phyloP scores from a whole-genome alignment of 2,888 invertebrate species.

The Microchrysa polita region DNA sequence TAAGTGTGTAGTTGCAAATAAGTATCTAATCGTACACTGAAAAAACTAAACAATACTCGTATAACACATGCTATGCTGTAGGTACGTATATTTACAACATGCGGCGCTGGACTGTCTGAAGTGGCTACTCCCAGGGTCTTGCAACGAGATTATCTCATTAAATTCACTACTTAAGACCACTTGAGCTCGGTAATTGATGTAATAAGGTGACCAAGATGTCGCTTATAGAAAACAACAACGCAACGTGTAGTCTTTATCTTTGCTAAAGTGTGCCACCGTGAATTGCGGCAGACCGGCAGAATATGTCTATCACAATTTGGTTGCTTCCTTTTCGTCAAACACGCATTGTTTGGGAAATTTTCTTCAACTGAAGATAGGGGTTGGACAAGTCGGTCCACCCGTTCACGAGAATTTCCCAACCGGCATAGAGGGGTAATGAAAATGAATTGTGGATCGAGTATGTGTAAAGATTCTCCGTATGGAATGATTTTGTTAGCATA shows the following conservation, averaged over 20 bases:
- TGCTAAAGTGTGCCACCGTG: conserved; percentile 17
- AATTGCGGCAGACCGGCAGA: conserved; percentile 21
- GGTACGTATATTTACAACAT: no score
- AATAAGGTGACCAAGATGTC: conserved; percentile 5
- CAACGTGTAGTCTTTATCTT: background rate
- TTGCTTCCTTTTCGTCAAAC: conserved; percentile 10
- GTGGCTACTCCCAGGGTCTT: conserved; percentile 17
- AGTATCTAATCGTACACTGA: no score
- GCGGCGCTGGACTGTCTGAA: background rate
- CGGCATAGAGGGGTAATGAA: no score
- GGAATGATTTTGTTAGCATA: no score
- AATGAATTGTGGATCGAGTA: no score
- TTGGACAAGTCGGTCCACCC: no score
- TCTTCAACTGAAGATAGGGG: background rate
- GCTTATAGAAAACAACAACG: background rate
- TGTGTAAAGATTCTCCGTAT: no score
- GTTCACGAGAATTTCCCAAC: no score
- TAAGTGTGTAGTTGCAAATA: no score
- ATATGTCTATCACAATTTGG: conserved; percentile 16
- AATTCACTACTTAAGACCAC: conserved; percentile 41
- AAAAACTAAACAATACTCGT: no score
- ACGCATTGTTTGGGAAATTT: conserved; percentile 27
- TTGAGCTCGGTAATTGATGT: conserved; percentile 37
- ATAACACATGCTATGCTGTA: no score
- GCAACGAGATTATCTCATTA: conserved; percentile 39